phyloP scores from a whole-genome alignment of 2,113 vertebrate species.

The Labeo rohita region DNA sequence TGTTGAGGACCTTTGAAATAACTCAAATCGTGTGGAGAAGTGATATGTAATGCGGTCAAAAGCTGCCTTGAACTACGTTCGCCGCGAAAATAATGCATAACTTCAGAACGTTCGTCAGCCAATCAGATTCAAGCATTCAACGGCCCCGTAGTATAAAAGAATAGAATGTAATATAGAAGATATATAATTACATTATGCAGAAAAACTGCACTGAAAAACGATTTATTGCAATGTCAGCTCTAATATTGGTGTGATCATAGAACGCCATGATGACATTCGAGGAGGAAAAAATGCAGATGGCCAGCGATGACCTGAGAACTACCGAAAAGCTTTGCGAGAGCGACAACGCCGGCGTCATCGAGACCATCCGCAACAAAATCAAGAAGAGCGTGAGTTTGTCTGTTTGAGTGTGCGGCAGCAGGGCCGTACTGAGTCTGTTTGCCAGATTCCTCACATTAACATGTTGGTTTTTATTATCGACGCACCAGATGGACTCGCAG shows the following conservation, averaged over 20 bases:
- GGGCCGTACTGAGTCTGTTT: neutral
- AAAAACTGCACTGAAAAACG: no score
- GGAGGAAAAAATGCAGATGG: conserved; percentile 98
- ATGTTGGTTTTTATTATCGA: neutral
- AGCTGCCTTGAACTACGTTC: no score
- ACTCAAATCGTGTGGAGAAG: no score
- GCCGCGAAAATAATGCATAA: no score
- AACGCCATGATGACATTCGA: conserved; percentile 99
- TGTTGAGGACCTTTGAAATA: no score
- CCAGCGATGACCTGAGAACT: conserved; percentile 93
- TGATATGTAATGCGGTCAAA: no score
- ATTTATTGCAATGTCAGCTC: no score
- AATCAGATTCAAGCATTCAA: no score
- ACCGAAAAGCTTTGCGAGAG: conserved; percentile 97
- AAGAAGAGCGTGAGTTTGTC: conserved; percentile 88
- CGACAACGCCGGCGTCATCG: conserved; percentile 93
- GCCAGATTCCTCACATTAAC: conserved; percentile 31
- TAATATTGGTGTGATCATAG: conserved; percentile 62
- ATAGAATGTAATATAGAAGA: neutral
- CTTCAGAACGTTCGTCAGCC: no score
- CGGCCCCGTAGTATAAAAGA: neutral
- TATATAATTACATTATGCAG: neutral
- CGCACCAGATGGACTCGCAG: conserved; percentile 86
- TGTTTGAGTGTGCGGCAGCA: conserved; percentile 3
- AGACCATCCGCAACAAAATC: conserved; percentile 97